Evolutionary conservation across 1,140 invertebrate genomes (phyloP).

Genomic region (Lepidurus arcticus): DNA sequence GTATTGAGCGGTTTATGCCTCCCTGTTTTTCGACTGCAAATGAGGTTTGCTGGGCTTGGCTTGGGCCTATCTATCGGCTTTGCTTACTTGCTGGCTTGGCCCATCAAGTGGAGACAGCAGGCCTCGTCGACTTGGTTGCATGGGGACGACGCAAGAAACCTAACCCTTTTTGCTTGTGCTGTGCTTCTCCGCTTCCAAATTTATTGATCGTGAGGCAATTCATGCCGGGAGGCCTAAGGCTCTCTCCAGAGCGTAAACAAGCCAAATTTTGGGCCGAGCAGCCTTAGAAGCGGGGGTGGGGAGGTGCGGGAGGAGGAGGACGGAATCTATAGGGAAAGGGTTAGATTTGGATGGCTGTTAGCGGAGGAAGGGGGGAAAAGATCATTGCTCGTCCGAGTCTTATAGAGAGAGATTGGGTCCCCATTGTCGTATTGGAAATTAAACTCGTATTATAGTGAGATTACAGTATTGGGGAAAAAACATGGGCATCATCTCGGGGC

Average conservation of each 20-base stretch:
- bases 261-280: not conserved
- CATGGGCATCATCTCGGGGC: not conserved
- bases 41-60: not conserved
- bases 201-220: conserved; percentile 10
- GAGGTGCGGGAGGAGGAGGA: not conserved
- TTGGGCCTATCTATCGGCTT: not conserved
- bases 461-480: not conserved
- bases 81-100: conserved; percentile 8
- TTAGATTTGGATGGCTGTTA: not conserved
- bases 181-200: conserved; percentile 14
- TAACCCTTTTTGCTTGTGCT: conserved; percentile 1
- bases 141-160: conserved; percentile 12
- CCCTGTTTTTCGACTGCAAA: conserved; percentile 8
- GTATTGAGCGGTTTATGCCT: conserved; percentile 21
- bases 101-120: conserved; percentile 15
- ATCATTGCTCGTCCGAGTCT: not conserved
- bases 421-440: conserved; percentile 9
- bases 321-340: not conserved
- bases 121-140: conserved; percentile 14
- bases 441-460: not conserved
- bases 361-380: not conserved
- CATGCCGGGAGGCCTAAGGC: not conserved
- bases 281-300: not conserved
- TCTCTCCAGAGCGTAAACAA: conserved; percentile 13
- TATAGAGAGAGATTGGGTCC: not conserved